phyloP scores from a whole-genome alignment of 2,888 invertebrate species.

The Apocheima hispidaria region DNA sequence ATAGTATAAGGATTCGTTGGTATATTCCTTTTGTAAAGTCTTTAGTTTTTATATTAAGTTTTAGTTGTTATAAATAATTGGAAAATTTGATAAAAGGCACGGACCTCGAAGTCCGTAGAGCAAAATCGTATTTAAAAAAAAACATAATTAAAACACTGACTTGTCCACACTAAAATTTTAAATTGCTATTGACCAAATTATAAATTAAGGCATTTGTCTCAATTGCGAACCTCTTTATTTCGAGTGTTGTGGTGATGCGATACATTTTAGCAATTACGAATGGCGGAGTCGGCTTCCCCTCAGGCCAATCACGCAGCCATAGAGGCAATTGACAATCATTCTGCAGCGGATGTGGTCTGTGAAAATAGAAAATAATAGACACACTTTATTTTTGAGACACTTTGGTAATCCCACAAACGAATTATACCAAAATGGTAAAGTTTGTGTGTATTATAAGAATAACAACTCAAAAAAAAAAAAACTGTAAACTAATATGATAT shows the following conservation, averaged over 20 bases:
- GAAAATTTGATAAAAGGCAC: too few species aligned
- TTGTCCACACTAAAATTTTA: neutral
- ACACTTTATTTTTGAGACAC: conserved; percentile 14
- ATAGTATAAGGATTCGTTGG: too few species aligned
- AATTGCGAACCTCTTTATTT: conserved; percentile 22
- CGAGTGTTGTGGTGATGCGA: conserved; percentile 18
- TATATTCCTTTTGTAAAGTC: too few species aligned
- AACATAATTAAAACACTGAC: neutral
- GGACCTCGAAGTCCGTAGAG: too few species aligned
- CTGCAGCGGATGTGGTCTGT: conserved; percentile 29
- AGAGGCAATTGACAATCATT: conserved; percentile 20
- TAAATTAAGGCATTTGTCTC: conserved; percentile 31
- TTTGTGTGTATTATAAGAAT: neutral
- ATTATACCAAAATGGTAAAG: neutral
- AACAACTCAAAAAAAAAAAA: too few species aligned
- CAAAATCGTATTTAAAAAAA: neutral
- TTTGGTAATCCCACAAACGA: conserved; percentile 9
- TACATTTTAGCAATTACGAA: conserved; percentile 26
- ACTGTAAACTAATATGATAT: too few species aligned
- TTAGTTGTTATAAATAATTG: too few species aligned
- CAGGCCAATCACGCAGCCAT: conserved; percentile 16
- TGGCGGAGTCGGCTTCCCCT: conserved; percentile 27
- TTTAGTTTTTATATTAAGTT: too few species aligned
- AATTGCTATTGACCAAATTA: conserved; percentile 26
- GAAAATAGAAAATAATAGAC: conserved; percentile 18